phyloP scores from a whole-genome alignment of 1,140 invertebrate genomes.

The Neodiprion lecontei region DNA sequence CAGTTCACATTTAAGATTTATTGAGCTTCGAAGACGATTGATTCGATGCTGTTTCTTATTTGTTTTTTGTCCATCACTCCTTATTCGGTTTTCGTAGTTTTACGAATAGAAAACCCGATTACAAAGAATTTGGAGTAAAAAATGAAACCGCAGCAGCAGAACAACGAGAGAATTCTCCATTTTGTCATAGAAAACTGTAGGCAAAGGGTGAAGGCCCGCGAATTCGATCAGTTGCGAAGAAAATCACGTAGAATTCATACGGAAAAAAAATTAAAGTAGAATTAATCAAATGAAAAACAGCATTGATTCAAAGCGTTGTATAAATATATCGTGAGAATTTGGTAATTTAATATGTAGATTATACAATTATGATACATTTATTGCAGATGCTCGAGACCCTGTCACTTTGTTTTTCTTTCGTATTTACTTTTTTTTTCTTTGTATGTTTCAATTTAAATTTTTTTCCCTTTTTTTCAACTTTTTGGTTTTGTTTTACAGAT shows the following conservation, averaged over 20 bases:
- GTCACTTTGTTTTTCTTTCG: constrained; percentile 35
- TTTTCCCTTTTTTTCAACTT: too few relatives aligned
- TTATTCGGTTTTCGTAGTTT: constrained; percentile 17
- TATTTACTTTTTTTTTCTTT: constrained; percentile 24
- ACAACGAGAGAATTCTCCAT: too few relatives aligned
- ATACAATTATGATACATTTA: constrained; percentile 58
- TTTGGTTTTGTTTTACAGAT: too few relatives aligned
- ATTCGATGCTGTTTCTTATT: constrained; percentile 26
- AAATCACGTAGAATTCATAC: not conserved
- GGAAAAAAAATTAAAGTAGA: not conserved
- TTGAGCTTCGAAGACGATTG: constrained; percentile 35
- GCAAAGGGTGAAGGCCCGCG: too few relatives aligned
- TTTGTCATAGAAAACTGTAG: too few relatives aligned
- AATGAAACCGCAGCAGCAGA: constrained; percentile 21
- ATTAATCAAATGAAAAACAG: not conserved
- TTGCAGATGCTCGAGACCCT: constrained; percentile 51
- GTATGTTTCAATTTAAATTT: constrained; percentile 16
- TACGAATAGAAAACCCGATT: constrained; percentile 34
- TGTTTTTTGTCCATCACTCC: constrained; percentile 10
- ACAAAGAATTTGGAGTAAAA: constrained; percentile 36
- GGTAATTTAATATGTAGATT: constrained; percentile 43
- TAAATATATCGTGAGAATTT: constrained; percentile 33
- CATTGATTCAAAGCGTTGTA: not conserved
- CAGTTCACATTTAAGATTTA: constrained; percentile 53
- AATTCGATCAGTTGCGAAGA: not conserved